Evolutionary conservation across 1,140 invertebrate genomes (phyloP).

Genomic region (Planococcus citri): DNA sequence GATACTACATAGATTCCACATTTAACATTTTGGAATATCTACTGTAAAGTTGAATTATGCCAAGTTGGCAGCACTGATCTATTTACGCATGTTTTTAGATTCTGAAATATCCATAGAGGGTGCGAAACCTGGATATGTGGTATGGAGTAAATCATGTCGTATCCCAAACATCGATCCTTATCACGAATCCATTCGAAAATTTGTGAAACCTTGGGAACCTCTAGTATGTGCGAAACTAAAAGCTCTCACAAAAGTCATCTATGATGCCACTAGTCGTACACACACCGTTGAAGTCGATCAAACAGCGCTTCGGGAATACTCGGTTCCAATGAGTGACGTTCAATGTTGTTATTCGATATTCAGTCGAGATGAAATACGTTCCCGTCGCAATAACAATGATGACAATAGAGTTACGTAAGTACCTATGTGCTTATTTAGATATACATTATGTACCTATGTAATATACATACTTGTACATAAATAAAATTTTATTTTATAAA

Average conservation of each 20-base stretch:
- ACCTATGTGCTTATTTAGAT: too few species aligned
- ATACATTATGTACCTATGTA: too few species aligned
- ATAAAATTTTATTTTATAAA: too few species aligned
- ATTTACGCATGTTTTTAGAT: background rate
- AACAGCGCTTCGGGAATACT: background rate
- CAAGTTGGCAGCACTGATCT: too few species aligned
- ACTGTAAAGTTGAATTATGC: too few species aligned
- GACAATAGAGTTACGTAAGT: slow-evolving; percentile 22
- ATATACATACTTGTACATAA: too few species aligned
- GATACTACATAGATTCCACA: too few species aligned
- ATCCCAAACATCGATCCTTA: too few species aligned
- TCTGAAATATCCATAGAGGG: background rate
- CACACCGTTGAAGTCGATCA: slow-evolving; percentile 21
- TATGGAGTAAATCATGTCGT: too few species aligned
- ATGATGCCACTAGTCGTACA: background rate
- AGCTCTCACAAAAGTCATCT: slow-evolving; percentile 34
- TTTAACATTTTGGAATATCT: too few species aligned
- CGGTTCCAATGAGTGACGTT: background rate
- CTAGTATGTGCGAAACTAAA: slow-evolving; percentile 40
- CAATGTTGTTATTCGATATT: slow-evolving; percentile 23
- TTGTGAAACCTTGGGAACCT: slow-evolving; percentile 43
- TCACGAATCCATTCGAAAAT: too few species aligned
- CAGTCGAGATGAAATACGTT: slow-evolving; percentile 7
- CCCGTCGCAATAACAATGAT: background rate
- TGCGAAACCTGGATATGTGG: slow-evolving; percentile 41